Base-by-base conservation (phyloP, 1,140 invertebrate species). In the Alviniconcha marisindica region DNA sequence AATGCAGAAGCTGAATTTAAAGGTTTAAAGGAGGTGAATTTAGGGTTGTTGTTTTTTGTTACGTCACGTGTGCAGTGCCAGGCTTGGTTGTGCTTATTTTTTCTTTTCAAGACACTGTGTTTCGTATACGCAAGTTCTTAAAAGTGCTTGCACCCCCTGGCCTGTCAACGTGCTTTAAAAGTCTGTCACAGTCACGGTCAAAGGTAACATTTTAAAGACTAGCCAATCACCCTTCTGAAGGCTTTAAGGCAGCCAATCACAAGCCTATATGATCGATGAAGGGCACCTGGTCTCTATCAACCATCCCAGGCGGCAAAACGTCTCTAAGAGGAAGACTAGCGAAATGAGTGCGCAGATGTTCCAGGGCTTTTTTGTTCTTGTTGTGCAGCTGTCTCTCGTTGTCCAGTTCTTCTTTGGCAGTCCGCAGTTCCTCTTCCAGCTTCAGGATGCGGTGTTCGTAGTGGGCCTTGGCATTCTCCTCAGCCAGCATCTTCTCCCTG, bases 261-360 rank as follows among this genome's bases (percentile, higher is more conserved):
- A 24, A 36, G 5, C 69, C 18, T n/a, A 81, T 56, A 81, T 84
- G 82, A 31, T 84, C 76, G 28, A 87, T 82, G n/a, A 84, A 40
- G n/a, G 81, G 38, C 28, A 90, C 84, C 40, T 90, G 84, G 60
- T 90, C 87, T 44, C 81, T 76, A 1, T 76, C 79, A 0, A 89
- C 88, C 71, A 85, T 74, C 63, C 87, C 86, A 0, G 88, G 86
- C 24, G 87, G 84, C 51, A 89, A 42, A 31, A 89, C 85, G 74
- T 89, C 79, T 2, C 83, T 74, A 2, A 88, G 42, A 48, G 89
- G 89, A n/a, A 90, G 69, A 85, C 85, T 88, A 33, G 88, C 85
- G 76, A 90, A 90, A 84, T 90, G 89, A 38, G 87, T 77, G 28
- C 88, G 56, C 44, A 90, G 79, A 79, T 89, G 88, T 28, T 89